Base-by-base conservation (phyloP, 2,888 invertebrate species). In the Anoplius nigerrimus region DNA sequence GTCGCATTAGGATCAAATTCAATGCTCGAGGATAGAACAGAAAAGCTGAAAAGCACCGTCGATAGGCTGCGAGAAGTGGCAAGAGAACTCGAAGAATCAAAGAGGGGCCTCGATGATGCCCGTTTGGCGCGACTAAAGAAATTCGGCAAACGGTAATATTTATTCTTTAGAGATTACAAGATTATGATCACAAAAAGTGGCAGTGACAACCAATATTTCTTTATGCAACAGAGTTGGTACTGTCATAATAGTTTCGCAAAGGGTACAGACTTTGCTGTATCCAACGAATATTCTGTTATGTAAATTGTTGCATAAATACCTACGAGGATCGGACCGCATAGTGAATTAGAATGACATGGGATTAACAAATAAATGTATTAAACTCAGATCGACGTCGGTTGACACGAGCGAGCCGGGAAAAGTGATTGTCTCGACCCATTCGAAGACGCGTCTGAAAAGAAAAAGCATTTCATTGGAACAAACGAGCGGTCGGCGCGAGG, bases 391-490 rank as follows among this genome's bases (percentile, higher is more conserved):
- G 11, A 92, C 92, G 45, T 93, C 94, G 83, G 92, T 92, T 59
- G 93, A 94, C 80, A 34, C 34, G 34, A 91, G 90, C 55, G 90
- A 90, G 61, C 87, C 89, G 61, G 86, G 86, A 61, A 86, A 87
- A 75, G 84, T 89, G 54, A 86, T 87, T 62, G 82, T 89, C 3
- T 78, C 84, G 57, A 83, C 82, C 72, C 89, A 90, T 57, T 67
- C 89, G 4, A 91, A 91, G 83, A 90, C 92, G 62, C 93, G 91
- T 83, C 86, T 94, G 53, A 92, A 93, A 74, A 90, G 94, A 72
- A 94, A 94, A 84, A 93, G 94, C 86, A 87, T 94, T 54, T 94
- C 94, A 6, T 86, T 95, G 71, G 94, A 94, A 86, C 94, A 95
- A 86, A 92, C 92, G 4, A 87, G 90, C n/a, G 58, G 58, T n/a